phyloP scores from a whole-genome alignment of 2,113 vertebrate genomes.

The Trogon surrucura region DNA sequence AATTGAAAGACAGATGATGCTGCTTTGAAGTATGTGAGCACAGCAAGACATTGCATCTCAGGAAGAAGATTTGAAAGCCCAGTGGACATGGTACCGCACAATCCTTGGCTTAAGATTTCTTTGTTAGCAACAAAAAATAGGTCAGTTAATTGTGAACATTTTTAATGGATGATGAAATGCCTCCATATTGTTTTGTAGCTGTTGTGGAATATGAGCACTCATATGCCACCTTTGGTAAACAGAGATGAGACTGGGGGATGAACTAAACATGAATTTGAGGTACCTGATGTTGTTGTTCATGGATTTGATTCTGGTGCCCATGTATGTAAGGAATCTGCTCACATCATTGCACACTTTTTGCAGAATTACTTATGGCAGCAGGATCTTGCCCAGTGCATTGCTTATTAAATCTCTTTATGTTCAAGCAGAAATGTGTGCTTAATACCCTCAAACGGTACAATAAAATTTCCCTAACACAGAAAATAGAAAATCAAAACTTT shows the following conservation, averaged over 20 bases:
- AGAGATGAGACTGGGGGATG: background rate
- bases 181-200: accelerated
- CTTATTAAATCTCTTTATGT: background rate
- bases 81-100: background rate
- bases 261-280: background rate
- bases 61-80: background rate
- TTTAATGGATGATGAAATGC: background rate
- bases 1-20: background rate
- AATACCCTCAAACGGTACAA: accelerated
- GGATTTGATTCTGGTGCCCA: background rate
- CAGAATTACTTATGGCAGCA: background rate
- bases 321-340: background rate
- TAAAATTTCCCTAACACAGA: background rate
- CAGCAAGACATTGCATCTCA: background rate
- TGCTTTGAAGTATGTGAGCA: background rate
- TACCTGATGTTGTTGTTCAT: accelerated
- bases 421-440: background rate
- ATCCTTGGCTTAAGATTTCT: background rate
- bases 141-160: background rate
- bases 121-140: background rate
- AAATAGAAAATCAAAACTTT: background rate
- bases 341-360: background rate
- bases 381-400: background rate
- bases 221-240: background rate
- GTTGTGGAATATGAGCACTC: background rate